Evolutionary conservation across 1,140 invertebrate species (phyloP).

Genomic region (Belonocnema kinseyi): DNA sequence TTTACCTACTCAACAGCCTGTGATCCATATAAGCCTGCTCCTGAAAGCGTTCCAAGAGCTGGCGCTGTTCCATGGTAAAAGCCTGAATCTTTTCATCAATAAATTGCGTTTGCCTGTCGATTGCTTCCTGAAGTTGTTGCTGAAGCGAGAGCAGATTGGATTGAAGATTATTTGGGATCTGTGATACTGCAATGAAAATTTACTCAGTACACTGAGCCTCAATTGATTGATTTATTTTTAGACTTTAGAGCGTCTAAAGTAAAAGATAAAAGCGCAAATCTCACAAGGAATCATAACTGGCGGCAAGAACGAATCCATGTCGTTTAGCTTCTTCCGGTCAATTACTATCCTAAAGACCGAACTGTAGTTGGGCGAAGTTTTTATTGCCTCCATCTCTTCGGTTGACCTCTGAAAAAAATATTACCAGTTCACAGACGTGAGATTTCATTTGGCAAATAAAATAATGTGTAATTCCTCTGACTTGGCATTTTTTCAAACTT

Average conservation of each 20-base stretch:
- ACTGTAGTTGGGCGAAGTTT: constrained; percentile 66
- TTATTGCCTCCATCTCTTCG: constrained; percentile 67
- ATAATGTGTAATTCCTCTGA: no score
- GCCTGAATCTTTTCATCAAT: constrained; percentile 75
- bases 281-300: constrained; percentile 69
- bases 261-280: constrained; percentile 13
- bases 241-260: not conserved
- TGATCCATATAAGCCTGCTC: constrained; percentile 75
- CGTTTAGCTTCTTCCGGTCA: constrained; percentile 58
- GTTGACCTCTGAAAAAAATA: constrained; percentile 59
- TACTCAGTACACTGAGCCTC: not conserved
- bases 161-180: constrained; percentile 63
- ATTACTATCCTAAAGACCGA: constrained; percentile 72
- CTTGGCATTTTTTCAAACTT: no score
- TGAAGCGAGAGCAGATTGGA: constrained; percentile 71
- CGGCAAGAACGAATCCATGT: constrained; percentile 59
- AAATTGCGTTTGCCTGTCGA: constrained; percentile 70
- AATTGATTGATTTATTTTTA: constrained; percentile 1
- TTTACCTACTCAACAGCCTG: constrained; percentile 70
- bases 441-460: no score
- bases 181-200: constrained; percentile 58
- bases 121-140: constrained; percentile 72
- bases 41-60: constrained; percentile 72
- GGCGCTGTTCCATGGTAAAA: constrained; percentile 76
- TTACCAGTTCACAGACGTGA: not conserved